Evolutionary conservation across 2,113 vertebrate genomes (phyloP), one percentile per base, ranked within the genome.

Genomic region (Oxyruncus cristatus): DNA sequence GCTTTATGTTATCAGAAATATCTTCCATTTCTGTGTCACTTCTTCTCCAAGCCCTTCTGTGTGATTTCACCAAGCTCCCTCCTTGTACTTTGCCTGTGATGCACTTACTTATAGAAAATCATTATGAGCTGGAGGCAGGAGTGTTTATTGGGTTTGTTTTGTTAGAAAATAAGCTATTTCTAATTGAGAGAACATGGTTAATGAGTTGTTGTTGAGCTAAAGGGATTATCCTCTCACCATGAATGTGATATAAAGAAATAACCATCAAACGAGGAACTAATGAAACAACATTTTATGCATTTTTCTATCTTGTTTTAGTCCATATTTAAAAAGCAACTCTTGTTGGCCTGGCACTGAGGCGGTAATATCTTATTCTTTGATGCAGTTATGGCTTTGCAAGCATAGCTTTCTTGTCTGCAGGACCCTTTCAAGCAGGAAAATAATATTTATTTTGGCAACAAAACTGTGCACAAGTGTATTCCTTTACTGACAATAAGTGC

Each of bases 41-140:
- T 39, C 52, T 86, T 75, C 49, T 53, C 33, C 37, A 46, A 71
- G 32, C 52, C n/a, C n/a, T n/a, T n/a, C n/a, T n/a, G n/a, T n/a
- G n/a, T n/a, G n/a, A n/a, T n/a, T n/a, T n/a, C 49, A 58, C 33
- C 37, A 46, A 71, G 32, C 52, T 84, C 19, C 22, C 6, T 73
- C 63, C 61, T 83, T 53, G 46, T 73, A 5, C 59, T 26, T 1
- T 49, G 61, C 75, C 66, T 94, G 56, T 75, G 33, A 84, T 80
- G 66, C 6, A 8, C 70, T 89, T 88, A 28, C 77, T 92, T 82
- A 93, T 9, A 83, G 89, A 62, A 96, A 95, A 93, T 93, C 81
- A 80, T 85, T 95, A 83, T 37, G 39, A 92, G 72, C 92, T 92
- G 65, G 83, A 95, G 80, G 94, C 76, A 80, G 59, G n/a, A 95